These are phyloP conservation scores for Sabatieria punctata DNA, from an alignment of 2,888 invertebrate genomes.

Conservation along the genomic window DNA sequence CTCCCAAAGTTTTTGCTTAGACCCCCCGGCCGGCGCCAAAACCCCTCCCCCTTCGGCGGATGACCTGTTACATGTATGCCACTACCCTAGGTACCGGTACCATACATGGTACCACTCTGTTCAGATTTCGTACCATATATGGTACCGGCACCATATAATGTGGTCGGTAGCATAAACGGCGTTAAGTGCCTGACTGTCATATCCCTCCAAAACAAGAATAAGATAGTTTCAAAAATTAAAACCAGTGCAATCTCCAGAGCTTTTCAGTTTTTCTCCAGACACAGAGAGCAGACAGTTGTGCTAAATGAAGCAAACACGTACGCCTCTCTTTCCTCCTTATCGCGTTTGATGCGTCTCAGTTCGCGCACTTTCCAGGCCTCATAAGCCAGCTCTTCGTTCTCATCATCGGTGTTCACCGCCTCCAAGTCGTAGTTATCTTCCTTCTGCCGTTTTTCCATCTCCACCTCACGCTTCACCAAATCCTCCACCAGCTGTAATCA, in stretches of 20 bases:
- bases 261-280: neutral
- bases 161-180: too few species aligned
- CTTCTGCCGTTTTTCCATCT: constrained; percentile 43
- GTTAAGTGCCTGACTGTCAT: too few species aligned
- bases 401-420: constrained; percentile 28
- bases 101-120: too few species aligned
- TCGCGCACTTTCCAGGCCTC: constrained; percentile 96
- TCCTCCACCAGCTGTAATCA: constrained; percentile 58
- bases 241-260: neutral
- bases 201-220: too few species aligned
- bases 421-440: constrained; percentile 27
- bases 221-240: too few species aligned
- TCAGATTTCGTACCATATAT: too few species aligned
- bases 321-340: constrained; percentile 83
- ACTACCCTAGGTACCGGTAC: too few species aligned
- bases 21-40: too few species aligned
- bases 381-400: constrained; percentile 41
- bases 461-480: constrained; percentile 64
- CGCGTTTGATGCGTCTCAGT: constrained; percentile 82
- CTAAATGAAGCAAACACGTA: constrained; percentile 38
- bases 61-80: too few species aligned
- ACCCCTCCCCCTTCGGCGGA: too few species aligned
- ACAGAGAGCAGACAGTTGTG: neutral
- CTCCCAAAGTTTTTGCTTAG: too few species aligned
- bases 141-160: too few species aligned